Evolutionary conservation across 2,888 invertebrate species (phyloP).

Genomic region (Nomada ferruginata): DNA sequence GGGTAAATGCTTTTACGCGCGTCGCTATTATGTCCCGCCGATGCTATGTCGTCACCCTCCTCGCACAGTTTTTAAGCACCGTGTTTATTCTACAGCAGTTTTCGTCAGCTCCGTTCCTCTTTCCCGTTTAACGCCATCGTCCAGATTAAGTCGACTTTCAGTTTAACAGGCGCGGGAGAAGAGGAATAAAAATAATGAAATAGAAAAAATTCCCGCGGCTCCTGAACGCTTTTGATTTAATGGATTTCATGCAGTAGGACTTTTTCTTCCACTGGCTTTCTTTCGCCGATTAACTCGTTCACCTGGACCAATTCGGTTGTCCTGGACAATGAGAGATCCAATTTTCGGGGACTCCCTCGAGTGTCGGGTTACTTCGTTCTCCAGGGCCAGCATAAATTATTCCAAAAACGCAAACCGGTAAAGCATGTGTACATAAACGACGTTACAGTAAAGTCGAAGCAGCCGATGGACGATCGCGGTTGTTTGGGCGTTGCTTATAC

Average conservation of each 20-base stretch:
- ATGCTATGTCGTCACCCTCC: conserved; percentile 26
- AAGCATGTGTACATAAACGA: not conserved
- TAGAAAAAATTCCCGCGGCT: not conserved
- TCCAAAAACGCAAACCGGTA: conserved; percentile 22
- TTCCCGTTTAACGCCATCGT: conserved; percentile 4
- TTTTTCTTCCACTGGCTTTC: not conserved
- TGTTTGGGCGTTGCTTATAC: not conserved
- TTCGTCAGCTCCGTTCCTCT: conserved; percentile 7
- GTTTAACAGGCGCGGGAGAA: not conserved
- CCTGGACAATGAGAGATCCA: conserved; percentile 12
- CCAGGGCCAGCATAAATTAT: conserved; percentile 36
- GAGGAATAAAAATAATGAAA: not conserved
- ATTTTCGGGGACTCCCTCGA: conserved; percentile 18
- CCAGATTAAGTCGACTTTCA: not conserved
- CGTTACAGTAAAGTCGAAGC: not conserved
- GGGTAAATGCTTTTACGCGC: conserved; percentile 71
- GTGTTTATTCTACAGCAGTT: conserved; percentile 60
- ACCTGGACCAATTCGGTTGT: conserved; percentile 4
- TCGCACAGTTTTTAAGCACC: conserved; percentile 45
- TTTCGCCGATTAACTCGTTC: conserved; percentile 35
- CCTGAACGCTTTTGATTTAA: too few relatives aligned
- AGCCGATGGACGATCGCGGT: not conserved
- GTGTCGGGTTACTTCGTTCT: conserved; percentile 41
- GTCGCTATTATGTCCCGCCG: conserved; percentile 61
- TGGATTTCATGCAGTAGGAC: too few relatives aligned